Conservation (phyloP, 2,888 invertebrate species). For the Philereme vetulata region DNA sequence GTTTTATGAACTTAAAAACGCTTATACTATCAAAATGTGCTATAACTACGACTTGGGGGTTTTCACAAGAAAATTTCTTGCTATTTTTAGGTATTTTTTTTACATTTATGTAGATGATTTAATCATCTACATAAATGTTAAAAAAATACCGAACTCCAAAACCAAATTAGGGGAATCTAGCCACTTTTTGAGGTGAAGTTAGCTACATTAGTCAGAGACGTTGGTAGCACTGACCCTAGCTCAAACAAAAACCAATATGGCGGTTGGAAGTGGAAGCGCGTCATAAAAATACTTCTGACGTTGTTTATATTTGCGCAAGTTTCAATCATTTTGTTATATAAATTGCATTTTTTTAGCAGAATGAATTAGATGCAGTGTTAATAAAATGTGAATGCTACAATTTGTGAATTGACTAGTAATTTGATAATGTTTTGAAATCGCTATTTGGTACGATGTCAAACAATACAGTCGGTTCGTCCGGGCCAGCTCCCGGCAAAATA, state of each 20-base stretch:
- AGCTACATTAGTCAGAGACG: too few relatives aligned
- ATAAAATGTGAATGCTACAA: constrained; percentile 60
- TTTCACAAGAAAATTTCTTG: too few relatives aligned
- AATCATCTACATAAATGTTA: too few relatives aligned
- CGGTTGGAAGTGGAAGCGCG: constrained; percentile 71
- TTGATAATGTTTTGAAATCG: constrained; percentile 65
- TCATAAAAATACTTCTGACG: constrained; percentile 77
- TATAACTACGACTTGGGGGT: too few relatives aligned
- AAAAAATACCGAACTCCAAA: too few relatives aligned
- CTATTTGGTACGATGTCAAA: constrained; percentile 70
- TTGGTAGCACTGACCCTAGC: not conserved
- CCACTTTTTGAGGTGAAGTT: too few relatives aligned
- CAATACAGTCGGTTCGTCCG: constrained; percentile 80
- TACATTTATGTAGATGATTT: too few relatives aligned
- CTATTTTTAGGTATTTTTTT: too few relatives aligned
- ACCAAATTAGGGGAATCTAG: too few relatives aligned
- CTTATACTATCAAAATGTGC: too few relatives aligned
- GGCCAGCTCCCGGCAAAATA: constrained; percentile 84
- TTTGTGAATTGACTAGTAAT: constrained; percentile 38
- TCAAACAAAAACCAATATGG: constrained; percentile 58
- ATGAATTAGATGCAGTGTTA: constrained; percentile 36
- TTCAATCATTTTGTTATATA: constrained; percentile 35
- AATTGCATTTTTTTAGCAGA: constrained; percentile 31
- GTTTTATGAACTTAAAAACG: too few relatives aligned
- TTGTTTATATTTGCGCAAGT: constrained; percentile 77